Conservation (phyloP, 2,888 invertebrate genomes). For the Chloroclysta siterata region DNA sequence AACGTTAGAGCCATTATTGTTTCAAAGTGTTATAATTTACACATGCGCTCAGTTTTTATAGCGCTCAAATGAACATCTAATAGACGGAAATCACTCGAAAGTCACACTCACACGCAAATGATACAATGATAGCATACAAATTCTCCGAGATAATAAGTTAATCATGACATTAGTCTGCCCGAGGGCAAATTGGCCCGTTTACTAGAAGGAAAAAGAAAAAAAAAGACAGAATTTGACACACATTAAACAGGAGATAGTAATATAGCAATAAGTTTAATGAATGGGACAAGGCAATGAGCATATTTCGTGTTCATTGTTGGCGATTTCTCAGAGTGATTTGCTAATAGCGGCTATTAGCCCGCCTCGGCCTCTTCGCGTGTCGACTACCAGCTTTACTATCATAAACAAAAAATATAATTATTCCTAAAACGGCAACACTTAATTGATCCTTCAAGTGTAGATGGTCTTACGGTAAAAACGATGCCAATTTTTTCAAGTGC, state of each 20-base stretch:
- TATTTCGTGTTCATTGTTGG: conserved; percentile 80
- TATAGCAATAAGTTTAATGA: conserved; percentile 74
- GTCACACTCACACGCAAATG: conserved; percentile 66
- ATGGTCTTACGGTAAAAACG: conserved; percentile 69
- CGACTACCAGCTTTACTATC: conserved; percentile 69
- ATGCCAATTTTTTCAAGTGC: conserved; percentile 63
- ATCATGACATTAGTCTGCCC: conserved; percentile 68
- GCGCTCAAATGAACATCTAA: conserved; percentile 47
- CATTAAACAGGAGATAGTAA: conserved; percentile 71
- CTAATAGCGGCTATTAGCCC: conserved; percentile 78
- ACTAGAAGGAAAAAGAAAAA: conserved; percentile 60
- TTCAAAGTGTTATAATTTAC: conserved; percentile 38
- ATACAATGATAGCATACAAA: conserved; percentile 64
- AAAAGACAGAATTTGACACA: conserved; percentile 67
- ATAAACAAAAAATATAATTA: conserved; percentile 75
- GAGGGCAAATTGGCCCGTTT: conserved; percentile 69
- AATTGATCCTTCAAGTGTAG: conserved; percentile 68
- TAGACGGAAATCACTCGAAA: conserved; percentile 61
- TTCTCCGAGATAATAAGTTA: conserved; percentile 72
- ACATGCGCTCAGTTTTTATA: conserved; percentile 34
- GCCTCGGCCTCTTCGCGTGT: conserved; percentile 69
- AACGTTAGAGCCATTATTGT: conserved; percentile 29
- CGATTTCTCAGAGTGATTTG: conserved; percentile 79
- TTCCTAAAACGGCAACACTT: conserved; percentile 78
- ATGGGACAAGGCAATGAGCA: conserved; percentile 73